Base-by-base conservation (phyloP, 2,797 vertebrate species). In the Cryptoblepharus egeriae region DNA sequence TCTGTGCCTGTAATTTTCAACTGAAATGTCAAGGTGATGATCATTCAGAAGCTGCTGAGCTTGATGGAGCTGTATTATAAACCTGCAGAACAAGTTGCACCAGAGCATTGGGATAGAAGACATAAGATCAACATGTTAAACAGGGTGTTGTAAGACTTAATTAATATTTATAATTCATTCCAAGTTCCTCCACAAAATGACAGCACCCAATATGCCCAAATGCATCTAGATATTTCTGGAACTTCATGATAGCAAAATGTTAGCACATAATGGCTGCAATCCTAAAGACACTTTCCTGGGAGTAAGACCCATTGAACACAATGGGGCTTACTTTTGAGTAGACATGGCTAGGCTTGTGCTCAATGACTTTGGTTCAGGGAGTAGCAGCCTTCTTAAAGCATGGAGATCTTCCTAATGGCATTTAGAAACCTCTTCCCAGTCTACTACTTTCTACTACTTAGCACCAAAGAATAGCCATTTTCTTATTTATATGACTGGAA, bases 1-100 rank as follows among this genome's bases (percentile, higher is more conserved):
- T 88, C 91, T 90, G 85, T 90, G 90, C 88, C 88, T 89, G 18
- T 88, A 93, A 92, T 92, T 92, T 94, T 91, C 91, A 92, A 63
- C 79, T 91, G 88, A 75, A 87, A 91, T 87, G 84, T 90, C 89
- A 91, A 91, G 87, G 90, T 49, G 90, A 93, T 1, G 72, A 87
- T 89, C 22, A 35, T 70, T 85, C 49, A 68, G 89, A 91, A 93
- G 89, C 83, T 91, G 88, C 90, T 92, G 88, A 91, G 88, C 92
- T 88, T 91, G 92, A 91, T 89, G 85, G 90, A 91, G 87, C 90
- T 67, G 68, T 86, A 93, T 55, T 49, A 73, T 68, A 85, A 85
- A 93, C 93, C 87, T 90, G 93, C 74, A 91, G 93, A 93, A 91
- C 93, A 94, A 91, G 93, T 93, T 91, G 92, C 32, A 15, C 92